Evolutionary conservation across 2,797 vertebrate species (phyloP).

Genomic region (Mormyrus proboscirostris): DNA sequence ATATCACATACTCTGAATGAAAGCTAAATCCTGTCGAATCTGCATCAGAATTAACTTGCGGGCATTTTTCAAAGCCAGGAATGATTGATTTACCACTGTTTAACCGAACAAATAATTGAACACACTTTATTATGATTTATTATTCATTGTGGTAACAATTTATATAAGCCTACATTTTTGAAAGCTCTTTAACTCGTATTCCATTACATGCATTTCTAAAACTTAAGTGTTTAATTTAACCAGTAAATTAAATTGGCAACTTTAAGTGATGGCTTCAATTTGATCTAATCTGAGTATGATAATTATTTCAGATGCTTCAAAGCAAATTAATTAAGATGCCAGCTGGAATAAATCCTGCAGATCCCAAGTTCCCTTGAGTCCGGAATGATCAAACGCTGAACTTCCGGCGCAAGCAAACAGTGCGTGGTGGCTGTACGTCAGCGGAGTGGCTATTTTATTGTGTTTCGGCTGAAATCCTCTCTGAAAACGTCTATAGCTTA

Average conservation of each 20-base stretch:
- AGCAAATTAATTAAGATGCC: background rate
- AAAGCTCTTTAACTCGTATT: background rate
- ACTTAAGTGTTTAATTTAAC: background rate
- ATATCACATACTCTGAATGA: background rate
- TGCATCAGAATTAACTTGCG: background rate
- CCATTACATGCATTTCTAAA: background rate
- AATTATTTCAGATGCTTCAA: slow-evolving; percentile 3
- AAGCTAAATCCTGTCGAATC: background rate
- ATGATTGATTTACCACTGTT: background rate
- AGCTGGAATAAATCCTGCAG: background rate
- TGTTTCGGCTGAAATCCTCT: background rate
- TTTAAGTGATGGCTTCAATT: background rate
- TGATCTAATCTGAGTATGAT: background rate
- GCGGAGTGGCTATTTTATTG: background rate
- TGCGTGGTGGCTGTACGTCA: background rate
- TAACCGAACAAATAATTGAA: background rate
- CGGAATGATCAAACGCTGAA: background rate
- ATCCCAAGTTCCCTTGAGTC: background rate
- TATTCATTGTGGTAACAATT: background rate
- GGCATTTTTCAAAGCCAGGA: background rate
- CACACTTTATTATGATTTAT: background rate
- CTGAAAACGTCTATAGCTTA: background rate
- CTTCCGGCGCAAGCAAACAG: background rate
- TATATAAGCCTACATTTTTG: background rate
- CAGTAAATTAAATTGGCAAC: background rate